Base-by-base conservation (phyloP, 2,797 vertebrate genomes). In the Schizothorax lantsangensis region DNA sequence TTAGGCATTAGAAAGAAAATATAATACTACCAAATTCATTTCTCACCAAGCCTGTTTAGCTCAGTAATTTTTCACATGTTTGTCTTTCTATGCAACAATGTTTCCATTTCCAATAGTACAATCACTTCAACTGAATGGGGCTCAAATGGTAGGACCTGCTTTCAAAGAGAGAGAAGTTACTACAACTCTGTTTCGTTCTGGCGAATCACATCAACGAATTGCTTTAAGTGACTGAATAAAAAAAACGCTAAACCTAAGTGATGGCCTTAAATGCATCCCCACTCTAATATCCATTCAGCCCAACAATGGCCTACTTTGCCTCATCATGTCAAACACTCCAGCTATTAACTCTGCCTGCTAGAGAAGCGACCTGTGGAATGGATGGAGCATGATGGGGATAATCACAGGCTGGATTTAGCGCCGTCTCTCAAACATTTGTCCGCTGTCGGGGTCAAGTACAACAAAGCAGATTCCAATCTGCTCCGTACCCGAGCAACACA, bases 261-360 rank as follows among this genome's bases (percentile, higher is more conserved):
- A 80, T 86, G 84, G 40, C 9, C 33, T 81, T 43, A 84, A 80
- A 84, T 80, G 69, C 75, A 84, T 83, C 36, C 66, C 82, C 68
- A 73, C 78, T 80, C 79, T n/a, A 62, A 79, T 49, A 80, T 47
- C 33, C 74, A 71, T 73, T 73, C 75, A 80, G 81, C 54, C 38
- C 43, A 73, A 74, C 82, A 84, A 80, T 73, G 52, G 54, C 19
- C 74, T 78, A 59, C 86, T 83, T 64, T 52, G 23, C 52, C 64
- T 72, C 86, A 49, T 79, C 26, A 59, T 85, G 84, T 79, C 66
- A 85, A 79, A 71, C 49, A 85, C 77, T 85, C 66, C 1, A 71
- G 66, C 84, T 85, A 85, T 85, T 85, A 59, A 79, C 84, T 79
- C 77, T 40, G 83, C 45, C 74, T 75, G 83, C 73, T 8, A 36